phyloP scores from a whole-genome alignment of 2,113 vertebrate species.

The Odocoileus virginianus region DNA sequence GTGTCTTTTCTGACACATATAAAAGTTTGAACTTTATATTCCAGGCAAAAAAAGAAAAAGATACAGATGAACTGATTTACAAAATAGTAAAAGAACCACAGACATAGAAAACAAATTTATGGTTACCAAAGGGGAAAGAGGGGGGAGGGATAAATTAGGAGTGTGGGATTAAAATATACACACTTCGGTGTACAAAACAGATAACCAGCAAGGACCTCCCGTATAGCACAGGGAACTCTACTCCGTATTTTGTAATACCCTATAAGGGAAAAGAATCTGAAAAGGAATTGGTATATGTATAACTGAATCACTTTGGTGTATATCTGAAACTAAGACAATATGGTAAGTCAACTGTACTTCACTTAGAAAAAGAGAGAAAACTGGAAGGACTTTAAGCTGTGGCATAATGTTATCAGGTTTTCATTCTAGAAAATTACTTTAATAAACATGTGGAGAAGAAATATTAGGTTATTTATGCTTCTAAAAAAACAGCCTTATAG shows the following conservation, averaged over 20 bases:
- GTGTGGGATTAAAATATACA: neutral
- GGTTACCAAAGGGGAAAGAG: neutral
- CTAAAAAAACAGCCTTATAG: neutral
- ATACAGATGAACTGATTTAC: neutral
- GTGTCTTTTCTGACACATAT: neutral
- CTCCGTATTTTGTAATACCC: neutral
- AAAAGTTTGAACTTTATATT: neutral
- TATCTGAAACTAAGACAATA: neutral
- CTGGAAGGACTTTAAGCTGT: neutral
- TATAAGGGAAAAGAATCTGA: neutral
- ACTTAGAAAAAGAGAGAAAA: neutral
- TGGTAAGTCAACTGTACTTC: neutral
- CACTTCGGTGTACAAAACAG: neutral
- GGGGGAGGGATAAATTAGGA: neutral
- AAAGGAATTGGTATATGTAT: neutral
- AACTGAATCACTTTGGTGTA: neutral
- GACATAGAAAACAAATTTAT: neutral
- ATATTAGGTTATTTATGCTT: neutral
- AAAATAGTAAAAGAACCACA: neutral
- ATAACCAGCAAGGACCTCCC: neutral
- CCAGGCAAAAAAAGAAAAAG: neutral
- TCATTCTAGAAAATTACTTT: slow-evolving; percentile 7
- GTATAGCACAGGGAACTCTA: neutral
- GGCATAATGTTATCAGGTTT: neutral
- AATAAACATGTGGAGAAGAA: neutral